Evolutionary conservation across 1,140 invertebrate species (phyloP).

Genomic region (Scaptomyza pallida): DNA sequence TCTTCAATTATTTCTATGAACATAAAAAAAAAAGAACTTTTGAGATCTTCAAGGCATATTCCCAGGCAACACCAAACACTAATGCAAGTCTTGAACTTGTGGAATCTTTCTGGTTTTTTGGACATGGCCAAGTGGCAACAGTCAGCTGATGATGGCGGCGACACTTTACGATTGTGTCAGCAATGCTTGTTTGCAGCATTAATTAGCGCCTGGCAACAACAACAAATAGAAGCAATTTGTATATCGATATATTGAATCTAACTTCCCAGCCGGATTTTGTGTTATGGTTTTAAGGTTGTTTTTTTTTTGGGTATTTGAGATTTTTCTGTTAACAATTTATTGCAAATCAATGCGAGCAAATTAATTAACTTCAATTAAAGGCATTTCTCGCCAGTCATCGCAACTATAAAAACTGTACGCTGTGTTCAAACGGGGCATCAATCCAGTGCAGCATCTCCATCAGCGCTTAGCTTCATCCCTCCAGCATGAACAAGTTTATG

Average conservation of each 20-base stretch:
- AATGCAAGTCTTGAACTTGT: background rate
- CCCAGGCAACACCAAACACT: no score
- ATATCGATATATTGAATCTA: conserved; percentile 16
- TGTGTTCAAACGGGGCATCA: conserved; percentile 42
- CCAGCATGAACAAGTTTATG: conserved; percentile 75
- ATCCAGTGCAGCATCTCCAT: conserved; percentile 60
- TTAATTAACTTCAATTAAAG: conserved; percentile 82
- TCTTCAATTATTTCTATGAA: no score
- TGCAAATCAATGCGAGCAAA: conserved; percentile 72
- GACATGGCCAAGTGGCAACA: conserved; percentile 23
- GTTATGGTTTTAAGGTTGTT: conserved; percentile 43
- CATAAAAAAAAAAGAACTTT: no score
- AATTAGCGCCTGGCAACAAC: conserved; percentile 62
- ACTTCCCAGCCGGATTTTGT: conserved; percentile 65
- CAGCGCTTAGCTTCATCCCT: conserved; percentile 38
- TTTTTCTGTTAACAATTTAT: conserved; percentile 69
- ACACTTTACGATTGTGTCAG: conserved; percentile 43
- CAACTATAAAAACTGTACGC: conserved; percentile 63
- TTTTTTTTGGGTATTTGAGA: conserved; percentile 53
- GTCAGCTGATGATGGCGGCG: conserved; percentile 25
- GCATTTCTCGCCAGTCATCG: background rate
- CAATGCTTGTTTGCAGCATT: conserved; percentile 38
- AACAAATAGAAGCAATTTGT: background rate
- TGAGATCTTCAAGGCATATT: no score
- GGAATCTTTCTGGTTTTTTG: background rate